These are phyloP conservation scores for Hydraecia micacea DNA, from an alignment of 2,888 invertebrate genomes.

Conservation along the genomic window DNA sequence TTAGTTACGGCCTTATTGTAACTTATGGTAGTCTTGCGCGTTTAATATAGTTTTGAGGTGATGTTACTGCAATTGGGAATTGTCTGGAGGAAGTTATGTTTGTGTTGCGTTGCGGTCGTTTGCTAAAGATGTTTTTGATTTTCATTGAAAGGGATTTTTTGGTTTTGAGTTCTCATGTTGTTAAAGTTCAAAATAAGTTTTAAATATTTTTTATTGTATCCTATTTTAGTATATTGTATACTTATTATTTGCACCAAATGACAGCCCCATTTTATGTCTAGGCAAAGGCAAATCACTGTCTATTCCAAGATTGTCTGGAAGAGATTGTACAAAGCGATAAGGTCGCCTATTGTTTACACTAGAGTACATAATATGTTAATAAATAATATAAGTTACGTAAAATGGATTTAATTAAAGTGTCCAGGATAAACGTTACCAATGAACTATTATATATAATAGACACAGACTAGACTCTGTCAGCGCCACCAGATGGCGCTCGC, in stretches of 20 bases:
- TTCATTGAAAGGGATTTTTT: neutral
- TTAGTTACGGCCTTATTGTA: slow-evolving; percentile 59
- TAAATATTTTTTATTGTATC: neutral
- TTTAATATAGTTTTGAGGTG: slow-evolving; percentile 43
- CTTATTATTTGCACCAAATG: too few relatives aligned
- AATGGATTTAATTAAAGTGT: neutral
- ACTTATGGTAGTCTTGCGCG: slow-evolving; percentile 51
- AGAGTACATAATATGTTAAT: too few relatives aligned
- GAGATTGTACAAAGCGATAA: too few relatives aligned
- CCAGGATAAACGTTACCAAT: neutral
- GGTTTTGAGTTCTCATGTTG: neutral
- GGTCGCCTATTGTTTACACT: too few relatives aligned
- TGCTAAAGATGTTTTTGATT: neutral
- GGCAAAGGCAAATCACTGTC: too few relatives aligned
- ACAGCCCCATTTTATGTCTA: too few relatives aligned
- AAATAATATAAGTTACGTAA: too few relatives aligned
- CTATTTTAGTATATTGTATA: too few relatives aligned
- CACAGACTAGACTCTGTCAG: too few relatives aligned
- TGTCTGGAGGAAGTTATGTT: slow-evolving; percentile 3
- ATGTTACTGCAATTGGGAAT: slow-evolving; percentile 23
- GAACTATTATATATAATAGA: neutral
- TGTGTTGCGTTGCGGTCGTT: neutral
- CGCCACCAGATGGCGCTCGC: too few relatives aligned
- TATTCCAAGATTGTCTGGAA: too few relatives aligned
- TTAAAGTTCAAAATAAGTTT: neutral